Conservation (phyloP, 2,888 invertebrate genomes). For the Scaptomyza tumidula region DNA sequence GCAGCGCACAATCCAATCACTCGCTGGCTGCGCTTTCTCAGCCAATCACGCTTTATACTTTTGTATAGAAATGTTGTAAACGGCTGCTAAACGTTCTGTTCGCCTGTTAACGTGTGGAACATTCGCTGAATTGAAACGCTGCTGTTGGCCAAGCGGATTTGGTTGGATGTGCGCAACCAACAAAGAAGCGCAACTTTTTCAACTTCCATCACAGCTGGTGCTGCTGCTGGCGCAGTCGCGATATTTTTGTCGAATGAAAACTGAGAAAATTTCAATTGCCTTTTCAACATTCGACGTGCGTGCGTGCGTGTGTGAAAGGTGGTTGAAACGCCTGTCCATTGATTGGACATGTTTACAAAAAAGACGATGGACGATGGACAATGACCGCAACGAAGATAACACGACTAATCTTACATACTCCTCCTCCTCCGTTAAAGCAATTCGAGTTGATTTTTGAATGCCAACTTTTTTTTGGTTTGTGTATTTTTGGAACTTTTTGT, state of each 20-base stretch:
- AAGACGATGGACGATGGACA: conserved; percentile 8
- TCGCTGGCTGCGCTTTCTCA: conserved; percentile 57
- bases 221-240: conserved; percentile 34
- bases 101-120: conserved; percentile 84
- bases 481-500: conserved; percentile 70
- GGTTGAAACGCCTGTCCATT: conserved; percentile 41
- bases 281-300: conserved; percentile 4
- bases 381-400: conserved; percentile 1
- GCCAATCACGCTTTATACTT: conserved; percentile 72
- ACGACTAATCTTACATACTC: neutral
- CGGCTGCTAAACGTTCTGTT: conserved; percentile 59
- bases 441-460: conserved; percentile 53
- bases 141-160: conserved; percentile 80
- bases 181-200: conserved; percentile 80
- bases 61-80: conserved; percentile 72
- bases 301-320: conserved; percentile 21
- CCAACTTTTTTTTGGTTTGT: conserved; percentile 73
- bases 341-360: conserved; percentile 39
- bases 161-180: conserved; percentile 79
- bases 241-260: conserved; percentile 50
- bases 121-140: conserved; percentile 83
- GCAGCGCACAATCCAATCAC: conserved; percentile 46
- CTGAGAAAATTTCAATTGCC: conserved; percentile 46
- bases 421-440: neutral
- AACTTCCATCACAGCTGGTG: conserved; percentile 53